Conservation (phyloP, 2,113 vertebrate species). For the Daphoenositta chrysoptera region DNA sequence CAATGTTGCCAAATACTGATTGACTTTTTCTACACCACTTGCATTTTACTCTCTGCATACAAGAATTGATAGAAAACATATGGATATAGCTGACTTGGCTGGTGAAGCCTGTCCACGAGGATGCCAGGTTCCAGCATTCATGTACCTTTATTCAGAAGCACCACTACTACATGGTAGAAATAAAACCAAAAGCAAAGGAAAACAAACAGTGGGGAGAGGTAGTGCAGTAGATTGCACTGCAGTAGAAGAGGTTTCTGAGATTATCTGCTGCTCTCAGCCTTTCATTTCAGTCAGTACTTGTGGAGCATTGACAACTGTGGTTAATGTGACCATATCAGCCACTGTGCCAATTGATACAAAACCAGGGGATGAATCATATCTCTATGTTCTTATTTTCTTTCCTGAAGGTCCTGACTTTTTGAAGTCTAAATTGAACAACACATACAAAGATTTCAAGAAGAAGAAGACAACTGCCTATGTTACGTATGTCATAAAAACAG, state of each 20-base stretch:
- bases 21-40: not conserved
- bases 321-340: not conserved
- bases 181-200: not conserved
- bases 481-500: conserved; percentile 32
- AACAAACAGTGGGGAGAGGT: not conserved
- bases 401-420: not conserved
- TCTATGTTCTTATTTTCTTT: not conserved
- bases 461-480: conserved; percentile 55
- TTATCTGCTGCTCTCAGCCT: not conserved
- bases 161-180: not conserved
- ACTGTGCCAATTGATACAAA: not conserved
- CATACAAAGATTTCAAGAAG: conserved; percentile 69
- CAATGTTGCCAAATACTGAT: not conserved
- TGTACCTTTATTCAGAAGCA: not conserved
- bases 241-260: not conserved
- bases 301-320: not conserved
- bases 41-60: not conserved
- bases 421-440: conserved; percentile 52
- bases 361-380: not conserved
- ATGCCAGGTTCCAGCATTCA: not conserved
- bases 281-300: not conserved
- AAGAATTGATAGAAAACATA: not conserved
- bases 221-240: not conserved
- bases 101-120: not conserved
- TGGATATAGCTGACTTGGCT: not conserved